Evolutionary conservation across 2,888 invertebrate genomes (phyloP).

Genomic region (Liopterus haemorrhoidalis): DNA sequence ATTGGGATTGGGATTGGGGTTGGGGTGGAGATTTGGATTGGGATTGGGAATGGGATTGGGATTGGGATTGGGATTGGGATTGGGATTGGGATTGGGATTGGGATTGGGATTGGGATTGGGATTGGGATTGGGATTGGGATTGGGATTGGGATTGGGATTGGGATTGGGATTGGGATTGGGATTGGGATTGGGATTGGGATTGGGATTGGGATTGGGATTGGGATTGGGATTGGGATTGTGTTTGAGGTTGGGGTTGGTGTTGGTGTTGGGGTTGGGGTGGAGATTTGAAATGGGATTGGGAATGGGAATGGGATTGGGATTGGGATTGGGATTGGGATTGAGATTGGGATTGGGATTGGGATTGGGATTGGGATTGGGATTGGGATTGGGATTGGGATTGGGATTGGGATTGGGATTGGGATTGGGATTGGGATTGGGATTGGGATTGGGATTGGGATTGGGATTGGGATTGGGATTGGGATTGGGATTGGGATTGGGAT

Average conservation of each 20-base stretch:
- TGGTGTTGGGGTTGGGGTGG: too few relatives aligned
- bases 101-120: conserved; percentile 30
- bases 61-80: conserved; percentile 33
- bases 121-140: conserved; percentile 34
- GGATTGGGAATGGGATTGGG: conserved; percentile 34
- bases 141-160: conserved; percentile 38
- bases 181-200: conserved; percentile 32
- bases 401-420: conserved; percentile 1
- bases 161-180: conserved; percentile 35
- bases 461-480: too few relatives aligned
- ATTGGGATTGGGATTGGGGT: too few relatives aligned
- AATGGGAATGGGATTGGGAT: conserved; percentile 29
- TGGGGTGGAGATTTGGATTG: too few relatives aligned
- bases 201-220: conserved; percentile 32
- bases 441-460: background rate
- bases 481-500: too few relatives aligned
- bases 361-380: conserved; percentile 7
- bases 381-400: conserved; percentile 1
- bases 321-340: conserved; percentile 33
- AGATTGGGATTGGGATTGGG: conserved; percentile 30
- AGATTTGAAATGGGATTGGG: conserved; percentile 15
- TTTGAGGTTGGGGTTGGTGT: too few relatives aligned
- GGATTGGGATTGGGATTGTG: conserved; percentile 26
- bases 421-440: background rate
- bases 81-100: conserved; percentile 37